Evolutionary conservation across 2,888 invertebrate species (phyloP).

Genomic region (Willowsia nigromaculata): DNA sequence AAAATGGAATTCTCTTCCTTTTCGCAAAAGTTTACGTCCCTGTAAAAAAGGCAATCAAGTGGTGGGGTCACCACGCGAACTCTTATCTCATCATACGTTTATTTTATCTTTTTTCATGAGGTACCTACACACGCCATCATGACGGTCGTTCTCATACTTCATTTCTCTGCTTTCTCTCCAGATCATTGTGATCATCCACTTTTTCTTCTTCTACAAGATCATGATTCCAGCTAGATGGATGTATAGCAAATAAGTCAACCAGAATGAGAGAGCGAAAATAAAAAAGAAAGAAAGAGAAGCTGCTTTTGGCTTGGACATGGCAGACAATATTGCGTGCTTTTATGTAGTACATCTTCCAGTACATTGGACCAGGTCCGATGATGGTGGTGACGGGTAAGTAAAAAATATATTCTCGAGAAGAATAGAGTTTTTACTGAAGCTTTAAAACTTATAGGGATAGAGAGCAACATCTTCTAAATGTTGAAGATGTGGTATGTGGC

Average conservation of each 20-base stretch:
- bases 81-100: background rate
- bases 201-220: background rate
- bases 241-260: slow-evolving; percentile 27
- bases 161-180: background rate
- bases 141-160: slow-evolving; percentile 25
- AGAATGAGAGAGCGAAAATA: background rate
- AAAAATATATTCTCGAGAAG: background rate
- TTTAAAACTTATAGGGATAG: background rate
- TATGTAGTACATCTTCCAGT: slow-evolving; percentile 43
- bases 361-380: slow-evolving; percentile 2
- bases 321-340: slow-evolving; percentile 44
- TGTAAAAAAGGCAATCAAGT: slow-evolving; percentile 66
- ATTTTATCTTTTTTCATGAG: background rate
- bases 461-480: background rate
- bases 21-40: slow-evolving; percentile 50
- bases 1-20: slow-evolving; percentile 37
- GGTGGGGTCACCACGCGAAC: slow-evolving; percentile 49
- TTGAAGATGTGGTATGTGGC: background rate
- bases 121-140: background rate
- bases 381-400: background rate
- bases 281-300: background rate
- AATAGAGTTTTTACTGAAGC: background rate
- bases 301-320: background rate
- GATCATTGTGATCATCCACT: slow-evolving; percentile 20
- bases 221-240: slow-evolving; percentile 25